Evolutionary conservation across 2,113 vertebrate species (phyloP).

Genomic region (Hassar affinis): DNA sequence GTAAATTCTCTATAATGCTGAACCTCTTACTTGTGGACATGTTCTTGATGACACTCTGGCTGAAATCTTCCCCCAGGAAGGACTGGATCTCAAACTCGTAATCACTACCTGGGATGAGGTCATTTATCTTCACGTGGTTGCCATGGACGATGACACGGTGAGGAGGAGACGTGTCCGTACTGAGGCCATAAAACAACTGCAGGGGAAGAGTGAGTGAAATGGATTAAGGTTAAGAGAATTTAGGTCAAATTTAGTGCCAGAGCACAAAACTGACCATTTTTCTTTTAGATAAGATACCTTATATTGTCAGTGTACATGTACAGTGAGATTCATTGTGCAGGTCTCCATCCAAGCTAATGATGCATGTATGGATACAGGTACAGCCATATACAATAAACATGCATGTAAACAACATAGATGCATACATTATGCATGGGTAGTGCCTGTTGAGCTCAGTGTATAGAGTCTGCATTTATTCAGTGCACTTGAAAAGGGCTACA

Average conservation of each 20-base stretch:
- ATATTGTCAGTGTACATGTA: neutral
- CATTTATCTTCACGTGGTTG: conserved; percentile 70
- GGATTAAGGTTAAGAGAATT: neutral
- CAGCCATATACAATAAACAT: neutral
- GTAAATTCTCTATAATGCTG: neutral
- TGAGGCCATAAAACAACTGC: conserved; percentile 71
- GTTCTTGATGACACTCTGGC: conserved; percentile 38
- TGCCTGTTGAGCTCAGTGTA: neutral
- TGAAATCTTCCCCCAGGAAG: conserved; percentile 66
- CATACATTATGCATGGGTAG: no score
- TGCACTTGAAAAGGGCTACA: no score
- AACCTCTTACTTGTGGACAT: conserved; percentile 42
- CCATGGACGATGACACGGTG: conserved; percentile 54
- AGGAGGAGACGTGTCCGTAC: conserved; percentile 57
- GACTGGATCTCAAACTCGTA: conserved; percentile 78
- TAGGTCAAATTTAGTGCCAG: neutral
- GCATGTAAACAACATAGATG: neutral
- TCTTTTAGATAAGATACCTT: neutral
- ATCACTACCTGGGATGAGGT: conserved; percentile 75
- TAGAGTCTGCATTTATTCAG: neutral
- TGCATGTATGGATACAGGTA: neutral
- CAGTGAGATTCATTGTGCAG: neutral
- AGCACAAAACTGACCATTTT: neutral
- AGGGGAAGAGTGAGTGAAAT: neutral
- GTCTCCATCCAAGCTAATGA: neutral